These are phyloP conservation scores for Drosophila limbata DNA, from an alignment of 2,888 invertebrate genomes.

Conservation along the genomic window DNA sequence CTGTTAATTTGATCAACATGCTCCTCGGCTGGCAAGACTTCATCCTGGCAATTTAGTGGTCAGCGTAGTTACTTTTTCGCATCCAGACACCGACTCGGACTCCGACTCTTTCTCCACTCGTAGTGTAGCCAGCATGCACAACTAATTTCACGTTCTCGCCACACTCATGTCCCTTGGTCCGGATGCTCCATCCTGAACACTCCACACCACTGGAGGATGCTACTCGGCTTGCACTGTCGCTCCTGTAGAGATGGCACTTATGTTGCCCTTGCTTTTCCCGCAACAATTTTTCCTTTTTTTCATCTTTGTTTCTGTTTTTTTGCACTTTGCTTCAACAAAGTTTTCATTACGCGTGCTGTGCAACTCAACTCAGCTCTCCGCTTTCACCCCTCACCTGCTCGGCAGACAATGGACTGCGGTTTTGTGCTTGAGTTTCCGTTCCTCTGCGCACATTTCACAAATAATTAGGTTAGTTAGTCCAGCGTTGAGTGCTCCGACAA, in stretches of 20 bases:
- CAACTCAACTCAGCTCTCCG: slow-evolving; percentile 28
- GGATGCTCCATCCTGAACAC: slow-evolving; percentile 38
- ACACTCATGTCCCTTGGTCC: slow-evolving; percentile 39
- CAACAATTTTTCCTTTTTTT: slow-evolving; percentile 6
- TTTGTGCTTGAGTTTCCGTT: slow-evolving; percentile 36
- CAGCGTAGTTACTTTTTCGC: slow-evolving; percentile 43
- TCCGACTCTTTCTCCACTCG: slow-evolving; percentile 22
- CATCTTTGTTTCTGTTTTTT: slow-evolving; percentile 13
- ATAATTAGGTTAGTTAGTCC: slow-evolving; percentile 77
- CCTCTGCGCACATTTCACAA: slow-evolving; percentile 62
- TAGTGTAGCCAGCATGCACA: slow-evolving; percentile 68
- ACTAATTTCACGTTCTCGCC: slow-evolving; percentile 77
- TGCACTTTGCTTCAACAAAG: slow-evolving; percentile 67
- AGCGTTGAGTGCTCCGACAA: slow-evolving; percentile 51
- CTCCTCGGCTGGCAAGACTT: slow-evolving; percentile 48
- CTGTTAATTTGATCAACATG: slow-evolving; percentile 78
- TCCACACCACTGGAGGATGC: slow-evolving; percentile 57
- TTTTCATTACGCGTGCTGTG: slow-evolving; percentile 72
- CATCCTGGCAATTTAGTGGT: slow-evolving; percentile 72
- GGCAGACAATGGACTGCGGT: slow-evolving; percentile 69
- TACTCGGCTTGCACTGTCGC: slow-evolving; percentile 45
- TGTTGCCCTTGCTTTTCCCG: slow-evolving; percentile 13
- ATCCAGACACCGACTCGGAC: background rate
- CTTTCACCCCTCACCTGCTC: slow-evolving; percentile 65
- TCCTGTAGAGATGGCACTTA: slow-evolving; percentile 3